Conservation (phyloP, 2,113 vertebrate genomes). For the Ophiodon elongatus region DNA sequence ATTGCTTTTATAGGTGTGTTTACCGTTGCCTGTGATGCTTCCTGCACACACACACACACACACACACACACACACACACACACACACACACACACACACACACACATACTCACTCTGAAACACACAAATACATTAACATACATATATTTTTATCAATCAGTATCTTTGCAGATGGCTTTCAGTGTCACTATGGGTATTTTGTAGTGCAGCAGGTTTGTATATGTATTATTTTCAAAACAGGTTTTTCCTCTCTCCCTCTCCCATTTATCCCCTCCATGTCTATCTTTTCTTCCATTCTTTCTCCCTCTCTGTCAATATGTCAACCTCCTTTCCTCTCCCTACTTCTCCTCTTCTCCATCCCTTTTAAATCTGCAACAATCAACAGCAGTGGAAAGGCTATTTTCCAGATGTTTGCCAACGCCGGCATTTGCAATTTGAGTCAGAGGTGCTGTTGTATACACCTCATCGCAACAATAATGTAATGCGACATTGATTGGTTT, state of each 20-base stretch:
- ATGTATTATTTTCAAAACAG: slow-evolving; percentile 11
- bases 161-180: slow-evolving; percentile 11
- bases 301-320: neutral
- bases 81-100: neutral
- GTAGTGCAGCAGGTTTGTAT: slow-evolving; percentile 1
- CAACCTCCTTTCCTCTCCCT: neutral
- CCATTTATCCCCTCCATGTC: neutral
- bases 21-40: slow-evolving; percentile 35
- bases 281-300: slow-evolving; percentile 1
- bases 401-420: slow-evolving; percentile 10
- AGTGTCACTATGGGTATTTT: slow-evolving; percentile 37
- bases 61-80: neutral
- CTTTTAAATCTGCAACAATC: slow-evolving; percentile 35
- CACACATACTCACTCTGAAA: too few species aligned
- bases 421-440: slow-evolving; percentile 8
- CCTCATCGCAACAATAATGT: neutral
- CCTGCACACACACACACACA: slow-evolving; percentile 1
- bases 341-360: neutral
- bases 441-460: neutral
- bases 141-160: slow-evolving; percentile 9
- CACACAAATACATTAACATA: too few species aligned
- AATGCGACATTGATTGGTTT: neutral
- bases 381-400: neutral
- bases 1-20: slow-evolving; percentile 63
- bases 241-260: neutral